phyloP scores from a whole-genome alignment of 2,113 vertebrate species.

The Agapornis roseicollis region DNA sequence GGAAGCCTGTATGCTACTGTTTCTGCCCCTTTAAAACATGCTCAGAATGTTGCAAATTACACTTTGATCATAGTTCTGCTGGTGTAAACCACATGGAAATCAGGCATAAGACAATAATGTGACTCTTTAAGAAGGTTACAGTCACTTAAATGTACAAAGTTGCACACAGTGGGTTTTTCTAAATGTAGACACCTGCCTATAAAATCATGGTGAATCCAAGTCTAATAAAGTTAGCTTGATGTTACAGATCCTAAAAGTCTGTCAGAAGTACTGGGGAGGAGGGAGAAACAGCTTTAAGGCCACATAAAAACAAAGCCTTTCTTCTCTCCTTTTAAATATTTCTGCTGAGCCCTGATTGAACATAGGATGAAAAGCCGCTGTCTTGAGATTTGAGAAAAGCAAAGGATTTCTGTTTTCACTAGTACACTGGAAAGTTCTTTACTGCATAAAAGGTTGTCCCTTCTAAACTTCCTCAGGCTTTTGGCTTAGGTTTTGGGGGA shows the following conservation, averaged over 20 bases:
- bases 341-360: slow-evolving; percentile 54
- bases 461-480: not conserved
- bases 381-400: slow-evolving; percentile 54
- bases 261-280: slow-evolving; percentile 29
- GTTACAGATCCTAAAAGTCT: not conserved
- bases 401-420: slow-evolving; percentile 45
- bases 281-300: slow-evolving; percentile 42
- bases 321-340: slow-evolving; percentile 57
- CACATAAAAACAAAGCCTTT: slow-evolving; percentile 50
- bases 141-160: not conserved
- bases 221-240: slow-evolving; percentile 6
- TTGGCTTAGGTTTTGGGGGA: not conserved
- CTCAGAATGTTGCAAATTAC: not conserved
- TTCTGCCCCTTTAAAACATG: not conserved
- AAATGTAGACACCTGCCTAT: not conserved
- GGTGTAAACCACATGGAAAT: not conserved
- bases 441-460: not conserved
- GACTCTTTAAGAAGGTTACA: not conserved
- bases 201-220: not conserved
- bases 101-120: not conserved
- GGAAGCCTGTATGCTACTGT: not conserved
- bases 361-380: slow-evolving; percentile 58
- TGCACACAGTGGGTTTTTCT: not conserved
- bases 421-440: slow-evolving; percentile 21
- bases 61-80: not conserved